Conservation (phyloP, 1,140 invertebrate genomes). For the Lordiphosa mommai region DNA sequence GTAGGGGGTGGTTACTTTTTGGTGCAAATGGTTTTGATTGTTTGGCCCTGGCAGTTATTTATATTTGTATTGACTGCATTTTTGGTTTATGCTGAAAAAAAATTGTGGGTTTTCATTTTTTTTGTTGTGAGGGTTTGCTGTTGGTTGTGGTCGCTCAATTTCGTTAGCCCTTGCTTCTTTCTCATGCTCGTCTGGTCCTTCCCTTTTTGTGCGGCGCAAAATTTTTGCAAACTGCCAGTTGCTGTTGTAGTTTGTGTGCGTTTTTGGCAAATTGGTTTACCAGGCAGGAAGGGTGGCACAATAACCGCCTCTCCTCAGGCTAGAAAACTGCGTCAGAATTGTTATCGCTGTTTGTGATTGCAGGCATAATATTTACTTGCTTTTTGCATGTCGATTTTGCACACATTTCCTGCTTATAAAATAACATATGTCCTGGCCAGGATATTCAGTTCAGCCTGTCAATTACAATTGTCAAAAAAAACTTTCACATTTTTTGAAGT, state of each 20-base stretch:
- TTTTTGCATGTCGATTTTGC: conserved; percentile 16
- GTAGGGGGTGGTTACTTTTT: too few species aligned
- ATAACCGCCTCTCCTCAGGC: conserved; percentile 10
- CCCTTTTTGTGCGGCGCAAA: conserved; percentile 3
- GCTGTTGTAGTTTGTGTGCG: conserved; percentile 34
- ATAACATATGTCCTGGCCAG: too few species aligned
- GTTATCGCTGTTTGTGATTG: conserved; percentile 18
- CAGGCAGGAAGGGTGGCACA: neutral
- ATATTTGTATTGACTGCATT: conserved; percentile 51
- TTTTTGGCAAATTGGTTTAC: conserved; percentile 49
- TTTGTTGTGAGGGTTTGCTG: neutral
- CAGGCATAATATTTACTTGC: conserved; percentile 34
- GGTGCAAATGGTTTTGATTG: conserved; percentile 48
- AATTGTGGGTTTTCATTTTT: neutral
- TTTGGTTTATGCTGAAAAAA: conserved; percentile 40
- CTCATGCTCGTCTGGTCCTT: neutral
- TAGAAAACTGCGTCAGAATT: conserved; percentile 26
- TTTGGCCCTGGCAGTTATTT: conserved; percentile 46
- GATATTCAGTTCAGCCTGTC: too few species aligned
- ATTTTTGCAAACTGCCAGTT: conserved; percentile 31
- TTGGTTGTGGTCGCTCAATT: conserved; percentile 25
- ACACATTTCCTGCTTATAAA: too few species aligned
- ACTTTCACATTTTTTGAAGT: neutral
- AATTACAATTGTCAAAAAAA: too few species aligned
- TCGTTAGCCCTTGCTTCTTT: conserved; percentile 10